phyloP scores from a whole-genome alignment of 2,797 vertebrate species.

The Alcedo quadribrachys region DNA sequence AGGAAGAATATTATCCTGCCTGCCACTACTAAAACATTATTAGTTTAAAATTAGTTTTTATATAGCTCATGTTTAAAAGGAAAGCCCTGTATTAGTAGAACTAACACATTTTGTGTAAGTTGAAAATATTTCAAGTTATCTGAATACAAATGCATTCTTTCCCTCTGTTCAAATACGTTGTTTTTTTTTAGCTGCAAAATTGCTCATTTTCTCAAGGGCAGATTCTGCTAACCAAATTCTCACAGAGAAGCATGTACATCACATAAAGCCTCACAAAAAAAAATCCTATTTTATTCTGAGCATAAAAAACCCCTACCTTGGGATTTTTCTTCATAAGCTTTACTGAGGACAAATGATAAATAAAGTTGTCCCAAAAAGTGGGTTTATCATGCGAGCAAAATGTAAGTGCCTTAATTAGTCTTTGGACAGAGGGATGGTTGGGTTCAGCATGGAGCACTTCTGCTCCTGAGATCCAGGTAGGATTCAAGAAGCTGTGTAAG shows the following conservation, averaged over 20 bases:
- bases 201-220: not conserved
- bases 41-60: not conserved
- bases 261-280: not conserved
- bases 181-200: not conserved
- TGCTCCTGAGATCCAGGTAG: not conserved
- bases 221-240: not conserved
- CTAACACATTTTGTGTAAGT: too few relatives aligned
- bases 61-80: not conserved
- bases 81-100: too few relatives aligned
- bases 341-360: not conserved
- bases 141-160: not conserved
- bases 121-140: not conserved
- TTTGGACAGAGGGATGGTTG: not conserved
- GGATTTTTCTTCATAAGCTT: not conserved
- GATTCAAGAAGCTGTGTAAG: not conserved
- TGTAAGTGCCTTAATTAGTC: not conserved
- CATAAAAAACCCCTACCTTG: accelerated
- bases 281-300: not conserved
- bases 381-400: not conserved
- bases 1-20: not conserved
- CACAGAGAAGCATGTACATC: not conserved
- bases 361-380: not conserved
- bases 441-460: not conserved
- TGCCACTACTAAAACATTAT: not conserved
- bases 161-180: not conserved